Percentiles rank a stretch among this genome's conserved stretches.
These are phyloP conservation scores for Spinus olivaceus DNA, from an alignment of 2,797 vertebrate species.

Conservation along the genomic window DNA sequence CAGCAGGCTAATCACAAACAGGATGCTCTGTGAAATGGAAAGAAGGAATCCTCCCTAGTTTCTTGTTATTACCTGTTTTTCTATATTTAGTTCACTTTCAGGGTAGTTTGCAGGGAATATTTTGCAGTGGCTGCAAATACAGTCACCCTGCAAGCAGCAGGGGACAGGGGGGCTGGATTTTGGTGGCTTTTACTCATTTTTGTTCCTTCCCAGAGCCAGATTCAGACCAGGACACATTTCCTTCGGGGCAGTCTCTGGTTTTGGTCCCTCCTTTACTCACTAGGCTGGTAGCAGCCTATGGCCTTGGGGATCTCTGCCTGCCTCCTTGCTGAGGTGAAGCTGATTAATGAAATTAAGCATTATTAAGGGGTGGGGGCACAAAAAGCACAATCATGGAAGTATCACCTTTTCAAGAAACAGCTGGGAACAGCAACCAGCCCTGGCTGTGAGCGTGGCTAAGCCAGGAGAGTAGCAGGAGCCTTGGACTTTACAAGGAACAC, in stretches of 20 bases:
- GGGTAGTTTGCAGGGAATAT: neutral
- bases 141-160: neutral
- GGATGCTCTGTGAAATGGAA: neutral
- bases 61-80: neutral
- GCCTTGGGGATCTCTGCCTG: neutral
- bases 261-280: neutral
- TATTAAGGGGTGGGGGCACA: neutral
- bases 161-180: neutral
- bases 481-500: neutral
- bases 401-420: neutral
- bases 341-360: neutral
- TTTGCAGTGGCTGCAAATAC: neutral
- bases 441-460: neutral
- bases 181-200: neutral
- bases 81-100: neutral
- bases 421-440: neutral
- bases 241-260: neutral
- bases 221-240: neutral
- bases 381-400: neutral
- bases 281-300: rapidly evolving
- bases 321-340: neutral
- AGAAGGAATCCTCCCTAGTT: neutral
- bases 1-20: neutral
- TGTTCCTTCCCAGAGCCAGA: neutral
- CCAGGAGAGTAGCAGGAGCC: neutral